Evolutionary conservation across 2,888 invertebrate genomes (phyloP), one percentile per base, ranked within the genome.

Genomic region (Odontomyia ornata): DNA sequence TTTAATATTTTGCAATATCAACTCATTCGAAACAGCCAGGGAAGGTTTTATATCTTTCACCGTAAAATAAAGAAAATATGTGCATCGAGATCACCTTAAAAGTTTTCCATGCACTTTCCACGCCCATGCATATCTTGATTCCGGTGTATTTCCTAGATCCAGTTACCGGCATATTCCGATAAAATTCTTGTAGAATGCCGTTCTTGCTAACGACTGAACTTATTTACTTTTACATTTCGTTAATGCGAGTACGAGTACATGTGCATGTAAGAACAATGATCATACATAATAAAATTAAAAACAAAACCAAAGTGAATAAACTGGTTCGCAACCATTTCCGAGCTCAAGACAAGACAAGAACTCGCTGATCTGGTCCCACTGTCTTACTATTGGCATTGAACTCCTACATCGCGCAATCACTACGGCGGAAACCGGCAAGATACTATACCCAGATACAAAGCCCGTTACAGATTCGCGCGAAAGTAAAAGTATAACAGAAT

Each of bases 311-410:
- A 25, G 52, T 52, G n/a, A 60, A 25, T 18, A 60, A 60, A 60
- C 60, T 60, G 60, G 60, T 60, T 60, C 15, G 9, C 4, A 60
- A 60, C 25, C 21, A 25, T 60, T 60, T 60, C 60, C 60, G 60
- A 60, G 5, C 60, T 11, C 15, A 60, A 25, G 13, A 21, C 13
- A 18, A 5, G 5, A 11, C 23, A 60, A 25, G 25, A 60, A n/a
- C 60, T 60, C 23, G 60, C 25, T 9, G 15, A 60, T 3, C 60
- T 60, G 60, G 60, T 1, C 1, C 23, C 23, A 60, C 1, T 25
- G 60, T 60, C 60, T 23, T 60, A 23, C 25, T 21, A 25, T 60
- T 60, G 60, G 60, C 60, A 60, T 60, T 60, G 60, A 60, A 60
- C 60, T 60, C 60, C 60, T 25, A 25, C 60, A 21, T 13, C 23